Conservation (phyloP, 2,888 invertebrate genomes). For the Saturnia japonica region DNA sequence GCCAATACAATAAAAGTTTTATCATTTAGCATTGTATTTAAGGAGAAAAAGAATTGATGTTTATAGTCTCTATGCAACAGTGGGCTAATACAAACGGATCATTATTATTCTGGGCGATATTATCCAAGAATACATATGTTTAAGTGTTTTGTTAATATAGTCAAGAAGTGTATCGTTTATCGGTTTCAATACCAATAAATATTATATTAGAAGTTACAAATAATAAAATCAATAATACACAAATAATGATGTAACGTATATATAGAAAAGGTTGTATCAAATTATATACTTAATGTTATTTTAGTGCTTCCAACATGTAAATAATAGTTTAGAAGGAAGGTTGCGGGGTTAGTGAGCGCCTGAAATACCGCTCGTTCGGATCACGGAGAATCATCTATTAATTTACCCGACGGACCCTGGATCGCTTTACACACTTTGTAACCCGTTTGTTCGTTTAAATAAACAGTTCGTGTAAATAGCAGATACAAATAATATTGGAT, state of each 20-base stretch:
- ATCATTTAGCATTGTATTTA: no score
- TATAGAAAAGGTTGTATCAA: conserved; percentile 2
- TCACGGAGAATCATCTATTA: conserved; percentile 48
- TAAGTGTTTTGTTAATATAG: no score
- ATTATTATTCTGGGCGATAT: no score
- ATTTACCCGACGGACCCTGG: conserved; percentile 36
- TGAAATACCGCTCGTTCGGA: conserved; percentile 41
- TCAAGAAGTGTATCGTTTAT: no score
- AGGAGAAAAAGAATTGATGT: no score
- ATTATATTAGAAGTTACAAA: neutral
- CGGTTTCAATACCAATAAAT: no score
- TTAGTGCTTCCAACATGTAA: conserved; percentile 28
- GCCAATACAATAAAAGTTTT: no score
- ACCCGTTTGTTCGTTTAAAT: conserved; percentile 16
- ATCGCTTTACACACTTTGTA: conserved; percentile 32
- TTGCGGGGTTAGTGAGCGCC: conserved; percentile 46
- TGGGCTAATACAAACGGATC: no score
- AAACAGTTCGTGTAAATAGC: conserved; percentile 22
- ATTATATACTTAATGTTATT: conserved; percentile 17
- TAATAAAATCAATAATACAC: neutral
- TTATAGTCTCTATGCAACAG: no score
- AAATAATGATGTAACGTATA: neutral
- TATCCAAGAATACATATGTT: neutral
- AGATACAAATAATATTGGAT: neutral
- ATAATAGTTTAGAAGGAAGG: conserved; percentile 38